A percentile compares a stretch with the other conserved stretches of the same genome.
Conservation (phyloP, 1,140 invertebrate genomes). For the Andricus grossulariae region DNA sequence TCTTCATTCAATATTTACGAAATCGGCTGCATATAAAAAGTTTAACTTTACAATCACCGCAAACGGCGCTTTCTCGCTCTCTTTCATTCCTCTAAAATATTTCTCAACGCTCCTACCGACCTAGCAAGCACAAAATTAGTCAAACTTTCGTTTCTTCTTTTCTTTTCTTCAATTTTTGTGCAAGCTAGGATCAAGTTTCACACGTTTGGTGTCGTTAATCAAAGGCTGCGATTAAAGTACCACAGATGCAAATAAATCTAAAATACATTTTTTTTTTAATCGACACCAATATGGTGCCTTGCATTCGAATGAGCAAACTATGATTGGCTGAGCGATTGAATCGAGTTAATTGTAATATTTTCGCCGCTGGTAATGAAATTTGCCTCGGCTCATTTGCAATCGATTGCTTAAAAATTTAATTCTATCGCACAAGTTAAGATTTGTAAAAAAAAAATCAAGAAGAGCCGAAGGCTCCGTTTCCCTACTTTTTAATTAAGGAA, state of each 20-base stretch:
- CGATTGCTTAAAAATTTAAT: neutral
- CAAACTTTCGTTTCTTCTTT: neutral
- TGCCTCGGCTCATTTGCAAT: neutral
- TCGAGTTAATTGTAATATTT: neutral
- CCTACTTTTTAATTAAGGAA: constrained; percentile 11
- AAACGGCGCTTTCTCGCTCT: constrained; percentile 48
- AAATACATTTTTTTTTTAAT: neutral
- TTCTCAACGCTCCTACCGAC: constrained; percentile 35
- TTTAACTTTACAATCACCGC: constrained; percentile 53
- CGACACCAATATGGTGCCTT: neutral
- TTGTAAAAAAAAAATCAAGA: constrained; percentile 1
- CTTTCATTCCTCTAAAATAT: constrained; percentile 37
- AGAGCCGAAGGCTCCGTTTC: neutral
- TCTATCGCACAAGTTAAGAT: constrained; percentile 5
- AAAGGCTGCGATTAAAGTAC: neutral
- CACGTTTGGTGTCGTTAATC: constrained; percentile 6
- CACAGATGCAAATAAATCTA: constrained; percentile 9
- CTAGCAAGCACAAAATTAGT: neutral
- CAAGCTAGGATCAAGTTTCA: constrained; percentile 2
- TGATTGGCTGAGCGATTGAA: constrained; percentile 16
- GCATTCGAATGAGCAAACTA: constrained; percentile 9
- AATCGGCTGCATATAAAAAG: constrained; percentile 54
- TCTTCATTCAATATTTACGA: constrained; percentile 35
- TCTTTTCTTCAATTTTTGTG: constrained; percentile 1
- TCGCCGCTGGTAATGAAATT: constrained; percentile 6